Base-by-base conservation (phyloP, 2,888 invertebrate genomes). In the Monoplex corrugatus region DNA sequence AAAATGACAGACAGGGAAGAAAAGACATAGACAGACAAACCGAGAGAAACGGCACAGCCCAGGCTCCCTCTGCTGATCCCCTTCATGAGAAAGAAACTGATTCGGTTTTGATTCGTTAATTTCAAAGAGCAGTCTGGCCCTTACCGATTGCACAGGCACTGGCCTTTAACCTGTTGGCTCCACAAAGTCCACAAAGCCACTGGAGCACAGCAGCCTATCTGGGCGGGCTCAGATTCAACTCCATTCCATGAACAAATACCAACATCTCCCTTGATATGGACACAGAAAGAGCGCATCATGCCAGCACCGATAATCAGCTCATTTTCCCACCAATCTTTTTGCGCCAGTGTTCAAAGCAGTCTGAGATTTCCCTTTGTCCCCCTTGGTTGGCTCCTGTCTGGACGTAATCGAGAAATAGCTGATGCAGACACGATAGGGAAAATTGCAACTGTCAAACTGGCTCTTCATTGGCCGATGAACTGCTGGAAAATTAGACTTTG, bases 361-460 rank as follows among this genome's bases (percentile, higher is more conserved):
- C 38, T 43, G 82, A 82, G n/a, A 44, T 44, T 10, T 43, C 8
- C 23, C 13, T 78, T 19, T 40, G 82, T 82, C 44, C 44, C 82
- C n/a, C 35, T 13, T 16, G 0, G 35, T 35, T 35, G 19, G 57
- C 50, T 19, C 32, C 43, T 16, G 38, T 38, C 72, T 13, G 38
- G 13, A 38, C 40, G 68, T 86, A 45, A 87, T 87, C 45, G 44
- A 78, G 78, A 50, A 28, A 44, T 45, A 35, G 87, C 78, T 72
- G 78, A 78, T 75, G 75, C 78, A 87, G 87, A n/a, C 86, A 8
- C 40, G 87, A 75, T 78, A 78, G 87, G 78, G 57, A 87, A 87
- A 87, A 87, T 75, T 78, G 87, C 87, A 50, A 57, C 87, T 87
- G 87, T 87, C 87, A 87, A 78, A 75, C 72, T 50, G 23, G 50